Percentiles rank a stretch among this genome's conserved stretches.
Conservation (phyloP, 2,797 vertebrate species). For the Mareca penelope region DNA sequence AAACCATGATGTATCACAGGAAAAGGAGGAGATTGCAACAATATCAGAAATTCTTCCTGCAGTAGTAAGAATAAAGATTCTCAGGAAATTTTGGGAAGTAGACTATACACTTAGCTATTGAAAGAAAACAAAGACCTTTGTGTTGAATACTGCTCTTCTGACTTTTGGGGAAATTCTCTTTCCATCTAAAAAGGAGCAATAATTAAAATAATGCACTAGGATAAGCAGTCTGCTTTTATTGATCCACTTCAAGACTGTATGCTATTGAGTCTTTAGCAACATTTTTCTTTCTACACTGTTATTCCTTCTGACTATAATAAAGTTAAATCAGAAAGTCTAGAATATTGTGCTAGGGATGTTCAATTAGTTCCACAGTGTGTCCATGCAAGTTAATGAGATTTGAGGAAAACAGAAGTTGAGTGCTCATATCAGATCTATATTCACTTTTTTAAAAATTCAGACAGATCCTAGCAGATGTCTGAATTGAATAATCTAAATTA, state of each 20-base stretch:
- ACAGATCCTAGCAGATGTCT: conserved; percentile 45
- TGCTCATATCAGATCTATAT: background rate
- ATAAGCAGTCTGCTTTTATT: conserved; percentile 32
- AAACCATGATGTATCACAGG: background rate
- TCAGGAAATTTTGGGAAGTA: background rate
- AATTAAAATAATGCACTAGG: conserved; percentile 8
- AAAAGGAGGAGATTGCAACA: background rate
- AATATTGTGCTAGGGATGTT: background rate
- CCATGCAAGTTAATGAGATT: background rate
- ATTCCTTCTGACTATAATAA: conserved; percentile 37
- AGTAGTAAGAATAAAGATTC: background rate
- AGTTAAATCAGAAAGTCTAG: conserved; percentile 24
- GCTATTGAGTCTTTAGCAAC: background rate
- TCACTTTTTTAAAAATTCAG: background rate
- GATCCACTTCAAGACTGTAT: background rate
- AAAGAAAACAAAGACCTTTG: background rate
- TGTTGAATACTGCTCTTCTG: background rate
- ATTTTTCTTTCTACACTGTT: background rate
- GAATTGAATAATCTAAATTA: conserved; percentile 50
- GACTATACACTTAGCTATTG: background rate
- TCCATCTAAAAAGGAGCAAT: background rate
- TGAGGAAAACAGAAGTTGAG: background rate
- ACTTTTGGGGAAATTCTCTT: conserved; percentile 1
- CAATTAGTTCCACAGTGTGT: conserved; percentile 21
- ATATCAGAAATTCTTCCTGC: background rate